Evolutionary conservation across 64 coral and sea anemone genomes (phyloP), one percentile per base, ranked within the genome.

Genomic region (Pocillopora damicornis): DNA sequence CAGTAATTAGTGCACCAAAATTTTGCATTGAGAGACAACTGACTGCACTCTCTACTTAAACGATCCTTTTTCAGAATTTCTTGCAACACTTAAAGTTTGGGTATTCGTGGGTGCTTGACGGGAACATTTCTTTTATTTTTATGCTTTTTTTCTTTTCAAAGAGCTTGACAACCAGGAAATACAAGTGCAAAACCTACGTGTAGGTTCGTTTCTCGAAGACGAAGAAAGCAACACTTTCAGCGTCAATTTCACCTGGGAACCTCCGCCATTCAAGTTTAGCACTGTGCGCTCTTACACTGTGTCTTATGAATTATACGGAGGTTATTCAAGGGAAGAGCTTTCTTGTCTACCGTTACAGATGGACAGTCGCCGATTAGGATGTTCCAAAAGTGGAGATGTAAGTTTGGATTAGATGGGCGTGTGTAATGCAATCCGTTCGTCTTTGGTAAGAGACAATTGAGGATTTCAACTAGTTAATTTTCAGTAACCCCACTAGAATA

Each of bases 251-350:
- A 76, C 26, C 26, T 88, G 87, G 87, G 17, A 77, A 23, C 1
- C 5, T 10, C 87, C 87, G 20, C 42, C 42, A 59, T 88, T 88
- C 61, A 35, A 78, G 16, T 75, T 67, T 15, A 88, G 87, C 35
- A 35, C n/a, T 20, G 87, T 65, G 20, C 75, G 45, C 15, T 63
- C 16, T 13, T 88, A 88, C 37, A 63, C 14, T 23, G 20, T 88
- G 12, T 66, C 75, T 9, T 88, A 78, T 35, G 76, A 34, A 15
- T 59, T 88, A 4, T 2, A 77, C 10, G 75, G 73, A 15, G 30
- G 75, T 8, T 77, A 77, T 45, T 17, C 17, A n/a, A 38, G 75
- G 22, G 16, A 58, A 10, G 14, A 77, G 75, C 35, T 77, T 22
- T 22, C 37, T 56, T 77, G 75, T 36, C 56, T 16, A 56, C 75